A percentile compares a stretch with the other conserved stretches of the same genome.
Evolutionary conservation across 2,888 invertebrate genomes (phyloP).

Genomic region (Aphodius sticticus): DNA sequence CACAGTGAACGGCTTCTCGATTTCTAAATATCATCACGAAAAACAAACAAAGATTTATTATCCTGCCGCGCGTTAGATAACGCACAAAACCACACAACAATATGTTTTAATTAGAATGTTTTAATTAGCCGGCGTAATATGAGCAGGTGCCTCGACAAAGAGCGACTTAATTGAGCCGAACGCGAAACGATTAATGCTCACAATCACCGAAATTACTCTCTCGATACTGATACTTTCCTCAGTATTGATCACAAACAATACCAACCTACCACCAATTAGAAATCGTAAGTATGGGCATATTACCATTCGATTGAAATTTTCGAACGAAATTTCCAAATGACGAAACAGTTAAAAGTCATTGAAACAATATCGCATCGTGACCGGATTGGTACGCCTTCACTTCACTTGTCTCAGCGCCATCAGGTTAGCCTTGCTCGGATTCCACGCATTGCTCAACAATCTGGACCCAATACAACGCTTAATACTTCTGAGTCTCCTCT

Average conservation of each 20-base stretch:
- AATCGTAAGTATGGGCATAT: not conserved
- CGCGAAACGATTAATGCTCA: not conserved
- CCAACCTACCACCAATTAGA: not conserved
- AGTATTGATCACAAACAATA: not conserved
- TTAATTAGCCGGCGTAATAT: not conserved
- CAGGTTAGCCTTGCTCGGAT: slow-evolving; percentile 45
- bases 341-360: slow-evolving; percentile 46
- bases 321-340: slow-evolving; percentile 42
- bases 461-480: not conserved
- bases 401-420: slow-evolving; percentile 46
- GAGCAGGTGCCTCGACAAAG: not conserved
- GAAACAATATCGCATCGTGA: slow-evolving; percentile 49
- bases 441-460: slow-evolving; percentile 39
- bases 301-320: slow-evolving; percentile 35
- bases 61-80: not conserved
- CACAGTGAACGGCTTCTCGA: not conserved
- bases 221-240: not conserved
- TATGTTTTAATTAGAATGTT: not conserved
- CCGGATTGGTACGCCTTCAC: slow-evolving; percentile 46
- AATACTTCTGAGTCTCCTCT: not conserved
- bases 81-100: not conserved
- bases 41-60: not conserved
- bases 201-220: not conserved
- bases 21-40: not conserved
- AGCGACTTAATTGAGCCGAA: not conserved